Conservation (phyloP, 2,888 invertebrate genomes). For the Schizaphis graminum region DNA sequence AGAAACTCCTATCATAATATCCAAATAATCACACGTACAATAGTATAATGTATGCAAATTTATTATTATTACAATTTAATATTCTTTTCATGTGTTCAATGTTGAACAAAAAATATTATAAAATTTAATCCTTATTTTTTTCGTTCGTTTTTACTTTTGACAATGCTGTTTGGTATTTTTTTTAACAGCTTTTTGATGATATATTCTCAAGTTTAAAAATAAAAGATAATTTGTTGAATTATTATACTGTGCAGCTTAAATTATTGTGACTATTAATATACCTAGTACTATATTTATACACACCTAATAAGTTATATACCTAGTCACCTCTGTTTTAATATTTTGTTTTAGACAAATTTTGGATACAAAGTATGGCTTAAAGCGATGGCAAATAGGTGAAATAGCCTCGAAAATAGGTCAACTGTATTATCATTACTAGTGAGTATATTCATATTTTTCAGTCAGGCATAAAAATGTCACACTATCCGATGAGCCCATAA, state of each 20-base stretch:
- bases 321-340: neutral
- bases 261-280: neutral
- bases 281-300: neutral
- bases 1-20: neutral
- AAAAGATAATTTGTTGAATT: neutral
- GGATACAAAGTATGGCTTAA: conserved; percentile 93
- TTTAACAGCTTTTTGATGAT: neutral
- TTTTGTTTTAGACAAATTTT: conserved; percentile 77
- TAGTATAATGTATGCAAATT: neutral
- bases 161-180: neutral
- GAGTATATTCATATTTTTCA: conserved; percentile 72
- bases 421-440: conserved; percentile 98
- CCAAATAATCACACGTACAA: neutral
- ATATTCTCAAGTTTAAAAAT: neutral
- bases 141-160: neutral
- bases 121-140: neutral
- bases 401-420: conserved; percentile 99
- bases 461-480: conserved; percentile 25
- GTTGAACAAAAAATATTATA: neutral
- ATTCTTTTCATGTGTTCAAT: neutral
- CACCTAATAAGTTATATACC: neutral
- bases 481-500: conserved; percentile 17
- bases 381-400: conserved; percentile 98
- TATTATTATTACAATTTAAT: neutral
- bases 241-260: neutral